A percentile compares a stretch with the other conserved stretches of the same genome.
phyloP scores from a whole-genome alignment of 2,113 vertebrate genomes.

The Toxostoma redivivum region DNA sequence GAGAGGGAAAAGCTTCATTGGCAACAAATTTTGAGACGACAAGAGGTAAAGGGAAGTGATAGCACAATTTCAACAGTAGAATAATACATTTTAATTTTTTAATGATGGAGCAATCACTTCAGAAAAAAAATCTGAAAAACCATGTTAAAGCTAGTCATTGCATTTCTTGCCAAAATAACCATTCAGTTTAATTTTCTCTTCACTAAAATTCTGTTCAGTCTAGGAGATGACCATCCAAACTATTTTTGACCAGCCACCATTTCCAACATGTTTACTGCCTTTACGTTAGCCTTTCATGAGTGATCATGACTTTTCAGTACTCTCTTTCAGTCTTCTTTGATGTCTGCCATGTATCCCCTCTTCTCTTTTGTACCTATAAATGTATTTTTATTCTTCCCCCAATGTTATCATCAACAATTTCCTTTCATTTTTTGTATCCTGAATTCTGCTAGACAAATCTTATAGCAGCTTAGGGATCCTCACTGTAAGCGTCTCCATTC shows the following conservation, averaged over 20 bases:
- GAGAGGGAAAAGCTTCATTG: neutral
- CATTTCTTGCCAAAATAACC: neutral
- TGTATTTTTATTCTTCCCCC: neutral
- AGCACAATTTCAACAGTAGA: neutral
- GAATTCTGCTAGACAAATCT: neutral
- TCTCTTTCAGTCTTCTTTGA: neutral
- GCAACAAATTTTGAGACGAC: neutral
- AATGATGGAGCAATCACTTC: neutral
- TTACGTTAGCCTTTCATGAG: neutral
- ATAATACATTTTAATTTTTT: neutral
- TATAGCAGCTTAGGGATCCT: neutral
- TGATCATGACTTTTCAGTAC: neutral
- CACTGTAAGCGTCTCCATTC: neutral
- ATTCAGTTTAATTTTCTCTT: neutral
- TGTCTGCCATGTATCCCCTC: neutral
- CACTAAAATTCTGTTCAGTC: neutral
- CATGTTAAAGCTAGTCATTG: neutral
- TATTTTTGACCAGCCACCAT: neutral
- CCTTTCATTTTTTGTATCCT: neutral
- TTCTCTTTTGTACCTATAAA: neutral
- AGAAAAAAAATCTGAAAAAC: neutral
- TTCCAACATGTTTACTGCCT: neutral
- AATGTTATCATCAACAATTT: neutral
- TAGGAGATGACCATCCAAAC: neutral
- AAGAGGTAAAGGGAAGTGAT: neutral